These are phyloP conservation scores for Synergus umbraculus DNA, from an alignment of 2,888 invertebrate genomes.

Conservation along the genomic window DNA sequence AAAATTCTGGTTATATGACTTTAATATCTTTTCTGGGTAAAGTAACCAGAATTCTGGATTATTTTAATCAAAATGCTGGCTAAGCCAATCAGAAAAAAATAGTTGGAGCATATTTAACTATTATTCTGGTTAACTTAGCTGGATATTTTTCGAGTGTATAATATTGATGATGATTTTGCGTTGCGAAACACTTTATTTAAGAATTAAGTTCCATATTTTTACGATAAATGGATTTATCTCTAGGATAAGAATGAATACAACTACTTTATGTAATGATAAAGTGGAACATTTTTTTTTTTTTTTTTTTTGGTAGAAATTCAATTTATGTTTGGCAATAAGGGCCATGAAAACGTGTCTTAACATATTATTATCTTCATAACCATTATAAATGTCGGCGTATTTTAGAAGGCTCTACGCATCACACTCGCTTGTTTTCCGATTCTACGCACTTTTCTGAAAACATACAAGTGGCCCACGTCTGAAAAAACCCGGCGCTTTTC, in stretches of 20 bases:
- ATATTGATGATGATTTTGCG: no score
- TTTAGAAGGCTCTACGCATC: constrained; percentile 55
- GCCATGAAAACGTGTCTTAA: constrained; percentile 7
- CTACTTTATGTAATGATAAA: not conserved
- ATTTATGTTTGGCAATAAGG: not conserved
- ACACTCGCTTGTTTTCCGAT: constrained; percentile 58
- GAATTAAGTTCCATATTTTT: no score
- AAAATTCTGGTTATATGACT: no score
- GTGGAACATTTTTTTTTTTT: not conserved
- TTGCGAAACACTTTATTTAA: no score
- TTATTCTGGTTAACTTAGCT: no score
- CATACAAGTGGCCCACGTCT: constrained; percentile 64
- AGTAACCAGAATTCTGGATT: no score
- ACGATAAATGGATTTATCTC: not conserved
- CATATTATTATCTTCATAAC: constrained; percentile 22
- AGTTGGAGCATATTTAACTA: no score
- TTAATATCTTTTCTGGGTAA: no score
- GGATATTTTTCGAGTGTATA: no score
- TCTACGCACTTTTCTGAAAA: constrained; percentile 71
- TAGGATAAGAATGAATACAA: not conserved
- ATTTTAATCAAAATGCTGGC: no score
- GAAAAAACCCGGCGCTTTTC: constrained; percentile 45
- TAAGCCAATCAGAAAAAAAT: no score
- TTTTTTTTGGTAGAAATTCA: no score
- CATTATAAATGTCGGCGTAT: constrained; percentile 44